A percentile compares a stretch with the other conserved stretches of the same genome.
Evolutionary conservation across 35 echinoderm and acorn worm species (phyloP).

Genomic region (Apostichopus japonicus): DNA sequence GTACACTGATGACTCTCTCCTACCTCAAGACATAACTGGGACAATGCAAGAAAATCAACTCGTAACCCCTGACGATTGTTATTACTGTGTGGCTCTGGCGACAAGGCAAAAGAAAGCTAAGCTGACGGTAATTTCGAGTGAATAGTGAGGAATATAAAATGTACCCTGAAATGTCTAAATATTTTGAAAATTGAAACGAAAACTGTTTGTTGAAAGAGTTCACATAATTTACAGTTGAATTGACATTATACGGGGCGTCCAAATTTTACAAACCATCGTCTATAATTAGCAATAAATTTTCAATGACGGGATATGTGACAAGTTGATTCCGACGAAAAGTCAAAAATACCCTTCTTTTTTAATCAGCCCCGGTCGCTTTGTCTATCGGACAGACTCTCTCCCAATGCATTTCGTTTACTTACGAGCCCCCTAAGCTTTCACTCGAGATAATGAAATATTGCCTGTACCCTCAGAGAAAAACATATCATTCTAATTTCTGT

Average conservation of each 20-base stretch:
- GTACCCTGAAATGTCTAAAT: not conserved
- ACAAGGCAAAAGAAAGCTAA: no score
- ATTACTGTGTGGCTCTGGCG: no score
- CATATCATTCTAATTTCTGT: conserved; percentile 19
- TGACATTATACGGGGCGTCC: not conserved
- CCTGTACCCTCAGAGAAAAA: not conserved
- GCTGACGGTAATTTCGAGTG: no score
- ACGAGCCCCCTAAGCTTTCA: not conserved
- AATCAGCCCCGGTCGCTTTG: not conserved
- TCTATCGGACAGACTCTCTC: not conserved
- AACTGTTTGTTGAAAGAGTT: not conserved
- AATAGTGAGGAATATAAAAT: no score
- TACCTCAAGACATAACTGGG: no score
- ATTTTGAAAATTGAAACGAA: not conserved
- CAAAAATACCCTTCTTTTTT: not conserved
- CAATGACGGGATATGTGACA: not conserved
- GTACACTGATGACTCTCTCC: no score
- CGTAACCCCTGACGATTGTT: no score
- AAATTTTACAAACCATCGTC: conserved; percentile 7
- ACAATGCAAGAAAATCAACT: no score
- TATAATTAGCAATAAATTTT: conserved; percentile 2
- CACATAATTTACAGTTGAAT: not conserved
- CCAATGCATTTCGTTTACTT: not conserved
- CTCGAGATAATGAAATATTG: not conserved
- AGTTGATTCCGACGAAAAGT: not conserved